Conservation (phyloP, 2,888 invertebrate species). For the Terebella lapidaria region DNA sequence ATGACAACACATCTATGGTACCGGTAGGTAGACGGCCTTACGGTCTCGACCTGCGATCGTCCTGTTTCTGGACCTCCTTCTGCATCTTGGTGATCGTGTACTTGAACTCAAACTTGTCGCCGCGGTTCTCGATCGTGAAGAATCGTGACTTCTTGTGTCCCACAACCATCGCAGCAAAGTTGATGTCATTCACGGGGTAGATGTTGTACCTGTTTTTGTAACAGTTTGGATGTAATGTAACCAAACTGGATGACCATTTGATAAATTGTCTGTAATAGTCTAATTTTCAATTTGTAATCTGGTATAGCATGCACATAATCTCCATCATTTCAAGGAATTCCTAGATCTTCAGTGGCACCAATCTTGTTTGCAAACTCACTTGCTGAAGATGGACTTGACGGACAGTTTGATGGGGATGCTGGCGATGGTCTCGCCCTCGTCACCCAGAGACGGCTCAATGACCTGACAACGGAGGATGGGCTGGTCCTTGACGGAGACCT, state of each 20-base stretch:
- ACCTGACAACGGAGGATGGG: conserved; percentile 51
- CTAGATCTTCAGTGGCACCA: too few species aligned
- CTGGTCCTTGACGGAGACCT: conserved; percentile 47
- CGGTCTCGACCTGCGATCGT: conserved; percentile 1
- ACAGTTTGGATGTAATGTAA: too few species aligned
- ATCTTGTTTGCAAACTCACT: too few species aligned
- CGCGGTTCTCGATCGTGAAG: conserved; percentile 52
- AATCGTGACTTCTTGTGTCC: conserved; percentile 49
- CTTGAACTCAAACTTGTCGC: conserved; percentile 52
- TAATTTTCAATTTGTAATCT: too few species aligned
- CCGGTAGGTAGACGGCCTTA: too few species aligned
- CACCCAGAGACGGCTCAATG: conserved; percentile 47
- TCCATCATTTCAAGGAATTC: too few species aligned
- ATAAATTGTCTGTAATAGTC: too few species aligned
- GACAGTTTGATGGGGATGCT: conserved; percentile 54
- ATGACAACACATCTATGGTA: too few species aligned
- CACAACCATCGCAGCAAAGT: conserved; percentile 51
- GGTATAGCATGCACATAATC: too few species aligned
- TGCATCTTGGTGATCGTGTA: conserved; percentile 43
- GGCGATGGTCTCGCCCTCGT: conserved; percentile 50
- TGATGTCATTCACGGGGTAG: conserved; percentile 49
- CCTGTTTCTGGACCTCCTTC: not conserved
- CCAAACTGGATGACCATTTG: too few species aligned
- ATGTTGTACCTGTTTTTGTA: conserved; percentile 50
- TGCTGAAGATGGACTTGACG: conserved; percentile 51